phyloP scores from a whole-genome alignment of 2,797 vertebrate genomes.

The Paedocypris micromegethes region DNA sequence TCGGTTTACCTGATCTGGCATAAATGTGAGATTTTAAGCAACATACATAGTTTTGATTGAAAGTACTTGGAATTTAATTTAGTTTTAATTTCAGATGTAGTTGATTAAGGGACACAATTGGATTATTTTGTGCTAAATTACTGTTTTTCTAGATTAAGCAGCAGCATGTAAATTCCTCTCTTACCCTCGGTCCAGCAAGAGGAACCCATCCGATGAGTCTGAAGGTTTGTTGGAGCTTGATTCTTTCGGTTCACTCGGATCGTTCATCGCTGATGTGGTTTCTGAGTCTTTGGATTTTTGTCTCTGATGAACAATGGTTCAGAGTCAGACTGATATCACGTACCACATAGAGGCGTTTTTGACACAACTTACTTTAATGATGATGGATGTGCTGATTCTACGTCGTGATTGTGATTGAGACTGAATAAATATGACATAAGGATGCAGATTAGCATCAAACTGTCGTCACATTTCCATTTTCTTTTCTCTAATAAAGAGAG shows the following conservation, averaged over 20 bases:
- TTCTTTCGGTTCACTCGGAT: slow-evolving; percentile 2
- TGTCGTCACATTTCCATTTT: not conserved
- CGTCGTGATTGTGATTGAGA: slow-evolving; percentile 8
- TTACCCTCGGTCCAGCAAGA: slow-evolving; percentile 12
- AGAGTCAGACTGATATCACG: too few species aligned
- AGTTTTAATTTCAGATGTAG: too few species aligned
- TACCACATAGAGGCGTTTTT: too few species aligned
- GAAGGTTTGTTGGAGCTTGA: slow-evolving; percentile 4
- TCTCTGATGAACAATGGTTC: not conserved
- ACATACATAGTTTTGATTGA: too few species aligned
- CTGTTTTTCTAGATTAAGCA: not conserved
- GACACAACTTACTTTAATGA: not conserved
- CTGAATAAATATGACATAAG: not conserved
- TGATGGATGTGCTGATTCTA: slow-evolving; percentile 10
- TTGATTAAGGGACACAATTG: too few species aligned
- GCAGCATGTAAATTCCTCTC: not conserved
- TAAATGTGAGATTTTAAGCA: too few species aligned
- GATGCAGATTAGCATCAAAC: not conserved
- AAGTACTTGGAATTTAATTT: too few species aligned
- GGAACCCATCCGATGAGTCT: slow-evolving; percentile 6
- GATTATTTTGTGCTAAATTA: too few species aligned
- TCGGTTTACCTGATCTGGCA: too few species aligned
- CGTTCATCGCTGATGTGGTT: slow-evolving; percentile 2
- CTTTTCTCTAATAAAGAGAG: too few species aligned
- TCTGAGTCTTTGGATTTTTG: slow-evolving; percentile 8